Evolutionary conservation across 2,113 vertebrate species (phyloP).

Genomic region (Chlamydotis undulata): DNA sequence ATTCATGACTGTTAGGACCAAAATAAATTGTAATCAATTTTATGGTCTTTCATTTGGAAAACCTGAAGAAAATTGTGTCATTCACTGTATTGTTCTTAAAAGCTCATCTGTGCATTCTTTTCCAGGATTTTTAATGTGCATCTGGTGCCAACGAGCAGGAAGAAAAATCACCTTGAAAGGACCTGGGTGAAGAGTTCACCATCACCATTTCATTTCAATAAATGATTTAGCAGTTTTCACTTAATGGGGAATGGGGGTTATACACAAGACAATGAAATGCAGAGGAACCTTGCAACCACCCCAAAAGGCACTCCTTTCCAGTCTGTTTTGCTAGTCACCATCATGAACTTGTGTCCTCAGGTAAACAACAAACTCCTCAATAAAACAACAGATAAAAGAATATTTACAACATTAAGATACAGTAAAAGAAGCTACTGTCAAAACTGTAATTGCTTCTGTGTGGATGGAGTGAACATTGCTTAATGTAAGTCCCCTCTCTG

Average conservation of each 20-base stretch:
- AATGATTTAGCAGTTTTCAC: background rate
- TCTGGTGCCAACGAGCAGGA: background rate
- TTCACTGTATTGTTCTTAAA: background rate
- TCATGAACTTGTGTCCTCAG: background rate
- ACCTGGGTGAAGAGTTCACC: background rate
- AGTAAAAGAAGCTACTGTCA: background rate
- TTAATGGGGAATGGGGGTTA: background rate
- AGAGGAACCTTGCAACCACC: background rate
- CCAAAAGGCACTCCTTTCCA: background rate
- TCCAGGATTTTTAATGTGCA: background rate
- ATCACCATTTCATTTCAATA: background rate
- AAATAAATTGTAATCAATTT: slow-evolving; percentile 16
- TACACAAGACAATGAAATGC: background rate
- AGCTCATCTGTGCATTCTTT: background rate
- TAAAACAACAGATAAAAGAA: background rate
- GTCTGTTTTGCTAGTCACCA: background rate
- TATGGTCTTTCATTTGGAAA: background rate
- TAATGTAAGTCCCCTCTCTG: background rate
- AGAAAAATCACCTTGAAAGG: background rate
- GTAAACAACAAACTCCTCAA: background rate
- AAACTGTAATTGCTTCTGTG: background rate
- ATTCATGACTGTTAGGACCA: background rate
- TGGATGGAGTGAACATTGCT: background rate
- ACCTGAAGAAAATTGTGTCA: background rate
- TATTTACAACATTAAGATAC: background rate